These are phyloP conservation scores for Chloroceryle inda DNA, from an alignment of 2,797 vertebrate genomes.

Conservation along the genomic window DNA sequence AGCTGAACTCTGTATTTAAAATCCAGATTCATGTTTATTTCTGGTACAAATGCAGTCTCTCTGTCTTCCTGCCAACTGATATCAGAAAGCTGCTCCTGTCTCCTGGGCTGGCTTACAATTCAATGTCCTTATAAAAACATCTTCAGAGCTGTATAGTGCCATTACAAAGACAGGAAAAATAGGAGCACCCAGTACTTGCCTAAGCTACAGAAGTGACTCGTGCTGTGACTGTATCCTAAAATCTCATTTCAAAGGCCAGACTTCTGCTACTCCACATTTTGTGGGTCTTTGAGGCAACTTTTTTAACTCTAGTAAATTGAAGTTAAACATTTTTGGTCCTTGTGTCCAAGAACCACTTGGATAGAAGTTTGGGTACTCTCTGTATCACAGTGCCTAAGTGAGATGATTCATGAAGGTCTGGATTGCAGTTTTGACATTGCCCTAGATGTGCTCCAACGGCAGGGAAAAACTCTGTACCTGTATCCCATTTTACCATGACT, in stretches of 20 bases:
- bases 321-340: neutral
- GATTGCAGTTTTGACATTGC: neutral
- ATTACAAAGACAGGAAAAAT: neutral
- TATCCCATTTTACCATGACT: neutral
- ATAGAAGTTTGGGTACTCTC: neutral
- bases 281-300: neutral
- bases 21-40: neutral
- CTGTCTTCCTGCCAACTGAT: neutral
- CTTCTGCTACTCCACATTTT: neutral
- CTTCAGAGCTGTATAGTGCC: neutral
- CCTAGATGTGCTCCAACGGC: neutral
- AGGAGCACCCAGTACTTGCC: neutral
- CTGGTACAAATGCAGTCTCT: neutral
- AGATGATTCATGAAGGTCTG: neutral
- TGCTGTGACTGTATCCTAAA: neutral
- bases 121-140: neutral
- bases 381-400: neutral
- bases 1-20: neutral
- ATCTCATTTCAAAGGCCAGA: neutral
- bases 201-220: neutral
- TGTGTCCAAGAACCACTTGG: neutral
- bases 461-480: neutral
- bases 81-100: neutral
- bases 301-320: neutral
- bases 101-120: neutral